Conservation (phyloP, 2,113 vertebrate species). For the Osmerus eperlanus region DNA sequence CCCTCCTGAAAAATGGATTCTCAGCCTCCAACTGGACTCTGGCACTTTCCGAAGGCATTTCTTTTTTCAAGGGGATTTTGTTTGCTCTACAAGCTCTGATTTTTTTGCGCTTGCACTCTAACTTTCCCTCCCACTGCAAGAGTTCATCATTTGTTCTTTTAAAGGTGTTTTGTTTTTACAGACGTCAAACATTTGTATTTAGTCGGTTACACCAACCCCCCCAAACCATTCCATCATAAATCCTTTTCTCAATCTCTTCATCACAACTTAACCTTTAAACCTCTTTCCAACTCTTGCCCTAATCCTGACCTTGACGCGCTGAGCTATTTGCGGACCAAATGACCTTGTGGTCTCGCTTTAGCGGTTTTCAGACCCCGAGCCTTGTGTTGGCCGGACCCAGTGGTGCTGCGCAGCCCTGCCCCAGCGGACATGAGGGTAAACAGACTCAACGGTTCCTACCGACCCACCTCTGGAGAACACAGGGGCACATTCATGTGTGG, state of each 20-base stretch:
- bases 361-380: too few species aligned
- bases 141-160: not conserved
- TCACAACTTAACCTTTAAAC: too few species aligned
- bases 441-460: too few species aligned
- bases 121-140: not conserved
- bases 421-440: not conserved
- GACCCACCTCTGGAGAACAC: slow-evolving; percentile 29
- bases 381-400: too few species aligned
- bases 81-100: not conserved
- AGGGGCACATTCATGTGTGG: slow-evolving; percentile 39
- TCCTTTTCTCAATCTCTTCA: too few species aligned
- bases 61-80: not conserved
- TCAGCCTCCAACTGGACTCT: slow-evolving; percentile 9
- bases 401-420: slow-evolving; percentile 13
- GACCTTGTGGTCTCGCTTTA: too few species aligned
- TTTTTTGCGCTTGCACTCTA: not conserved
- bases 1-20: slow-evolving; percentile 23
- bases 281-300: not conserved
- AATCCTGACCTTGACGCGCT: not conserved
- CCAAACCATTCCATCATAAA: too few species aligned
- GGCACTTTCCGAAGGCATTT: slow-evolving; percentile 4
- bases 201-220: too few species aligned
- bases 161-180: too few species aligned
- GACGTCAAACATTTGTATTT: not conserved
- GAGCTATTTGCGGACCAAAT: too few species aligned